Evolutionary conservation across 2,888 invertebrate genomes (phyloP), one percentile per base, ranked within the genome.

Genomic region (Panzeria rudis): DNA sequence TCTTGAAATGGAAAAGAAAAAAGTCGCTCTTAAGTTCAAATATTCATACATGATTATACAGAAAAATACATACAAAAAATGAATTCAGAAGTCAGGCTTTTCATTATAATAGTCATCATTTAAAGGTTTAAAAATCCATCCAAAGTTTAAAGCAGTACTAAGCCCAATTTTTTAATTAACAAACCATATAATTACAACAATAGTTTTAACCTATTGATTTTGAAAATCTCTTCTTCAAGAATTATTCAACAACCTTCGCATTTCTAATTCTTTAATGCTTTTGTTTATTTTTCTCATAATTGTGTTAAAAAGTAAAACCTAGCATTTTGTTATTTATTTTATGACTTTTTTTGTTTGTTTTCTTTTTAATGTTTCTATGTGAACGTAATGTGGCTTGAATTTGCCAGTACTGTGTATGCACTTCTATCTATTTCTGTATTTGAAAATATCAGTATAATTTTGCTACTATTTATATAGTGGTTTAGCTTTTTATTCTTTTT

Each of bases 361-460:
- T 17, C n/a, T 20, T 6, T 13, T 32, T n/a, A 9, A 13, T 20
- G 9, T 47, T 25, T 47, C 15, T 13, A 3, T 62, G 11, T 20
- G 9, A 64, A 29, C 17, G 9, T 17, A 25, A 2, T n/a, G n/a
- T 64, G 44, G 23, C 41, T 62, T 62, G 38, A 15, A 15, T 62
- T 41, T 64, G n/a, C 64, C n/a, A 44, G 4, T n/a, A 29, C 64
- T 29, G n/a, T 29, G 29, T 15, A 17, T 38, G 54, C 41, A 32
- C 41, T 56, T 54, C 11, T 17, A 59, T 13, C 13, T 8, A 17
- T 29, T 29, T 29, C 44, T 17, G 29, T 44, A 72, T 59, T 44
- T n/a, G 4, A 17, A 59, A 38, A 32, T 72, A 29, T 59, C 17
- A 41, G 17, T 17, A 71, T 56, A 41, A 41, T 72, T 59, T 44